Conservation (phyloP, 64 coral and sea anemone genomes). For the Porites australiensis region DNA sequence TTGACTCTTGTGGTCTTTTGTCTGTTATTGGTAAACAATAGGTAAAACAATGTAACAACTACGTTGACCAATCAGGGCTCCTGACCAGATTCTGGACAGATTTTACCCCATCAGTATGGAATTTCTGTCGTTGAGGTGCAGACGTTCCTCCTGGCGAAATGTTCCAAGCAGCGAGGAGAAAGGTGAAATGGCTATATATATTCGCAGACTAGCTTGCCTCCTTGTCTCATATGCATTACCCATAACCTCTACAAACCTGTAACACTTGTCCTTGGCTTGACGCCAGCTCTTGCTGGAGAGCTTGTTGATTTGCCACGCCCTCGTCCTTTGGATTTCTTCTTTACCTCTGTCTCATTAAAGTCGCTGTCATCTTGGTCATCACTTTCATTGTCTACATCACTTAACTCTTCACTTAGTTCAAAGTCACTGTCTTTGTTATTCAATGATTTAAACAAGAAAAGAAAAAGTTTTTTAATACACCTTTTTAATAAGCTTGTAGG, state of each 20-base stretch:
- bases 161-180: no score
- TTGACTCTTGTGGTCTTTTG: no score
- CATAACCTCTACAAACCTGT: constrained; percentile 60
- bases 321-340: constrained; percentile 36
- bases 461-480: no score
- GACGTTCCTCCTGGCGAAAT: no score
- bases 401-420: constrained; percentile 58
- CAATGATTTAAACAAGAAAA: neutral
- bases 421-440: constrained; percentile 57
- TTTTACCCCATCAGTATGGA: no score
- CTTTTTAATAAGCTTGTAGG: no score
- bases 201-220: no score
- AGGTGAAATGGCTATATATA: neutral
- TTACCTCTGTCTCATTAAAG: constrained; percentile 48
- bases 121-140: no score
- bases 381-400: constrained; percentile 57
- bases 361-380: constrained; percentile 71
- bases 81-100: no score
- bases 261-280: constrained; percentile 86
- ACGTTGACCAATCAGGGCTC: no score
- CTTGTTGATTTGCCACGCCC: constrained; percentile 28
- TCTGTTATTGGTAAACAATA: no score
- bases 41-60: no score
- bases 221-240: neutral
- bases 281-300: constrained; percentile 72